A percentile compares a stretch with the other conserved stretches of the same genome.
phyloP scores from a whole-genome alignment of 2,888 invertebrate species.

The Leucozona laternaria region DNA sequence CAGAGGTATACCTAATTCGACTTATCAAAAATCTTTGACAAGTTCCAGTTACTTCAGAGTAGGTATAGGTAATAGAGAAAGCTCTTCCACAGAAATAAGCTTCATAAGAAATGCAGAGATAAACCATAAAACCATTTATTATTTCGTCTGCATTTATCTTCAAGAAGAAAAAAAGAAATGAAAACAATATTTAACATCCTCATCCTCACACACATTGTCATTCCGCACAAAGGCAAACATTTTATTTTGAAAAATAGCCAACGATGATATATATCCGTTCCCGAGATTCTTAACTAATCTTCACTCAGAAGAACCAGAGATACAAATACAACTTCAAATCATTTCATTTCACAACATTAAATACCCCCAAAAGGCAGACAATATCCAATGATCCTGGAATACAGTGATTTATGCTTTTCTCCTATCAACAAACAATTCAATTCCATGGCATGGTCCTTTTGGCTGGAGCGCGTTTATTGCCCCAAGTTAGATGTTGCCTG shows the following conservation, averaged over 20 bases:
- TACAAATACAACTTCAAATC: slow-evolving; percentile 51
- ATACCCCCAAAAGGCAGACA: slow-evolving; percentile 48
- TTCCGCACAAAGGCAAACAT: slow-evolving; percentile 17
- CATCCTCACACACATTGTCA: slow-evolving; percentile 16
- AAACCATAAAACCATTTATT: slow-evolving; percentile 33
- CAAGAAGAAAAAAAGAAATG: not conserved
- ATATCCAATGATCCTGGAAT: slow-evolving; percentile 47
- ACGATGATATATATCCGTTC: slow-evolving; percentile 51
- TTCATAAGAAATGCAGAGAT: slow-evolving; percentile 17
- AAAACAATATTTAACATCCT: slow-evolving; percentile 24
- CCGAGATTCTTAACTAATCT: slow-evolving; percentile 55
- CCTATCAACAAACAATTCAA: slow-evolving; percentile 72
- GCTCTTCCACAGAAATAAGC: slow-evolving; percentile 1
- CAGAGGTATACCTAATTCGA: not conserved
- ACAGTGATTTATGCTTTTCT: slow-evolving; percentile 66
- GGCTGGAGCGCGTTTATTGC: slow-evolving; percentile 23
- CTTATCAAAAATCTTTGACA: slow-evolving; percentile 1
- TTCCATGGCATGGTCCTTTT: slow-evolving; percentile 46
- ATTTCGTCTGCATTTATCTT: slow-evolving; percentile 17
- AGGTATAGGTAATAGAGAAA: not conserved
- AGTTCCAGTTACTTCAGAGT: not conserved
- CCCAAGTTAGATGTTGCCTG: slow-evolving; percentile 60
- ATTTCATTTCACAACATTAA: slow-evolving; percentile 69
- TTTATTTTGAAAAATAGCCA: slow-evolving; percentile 59
- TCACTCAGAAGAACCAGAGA: slow-evolving; percentile 9